Conservation (phyloP, 2,888 invertebrate genomes). For the Cephus pulcher region DNA sequence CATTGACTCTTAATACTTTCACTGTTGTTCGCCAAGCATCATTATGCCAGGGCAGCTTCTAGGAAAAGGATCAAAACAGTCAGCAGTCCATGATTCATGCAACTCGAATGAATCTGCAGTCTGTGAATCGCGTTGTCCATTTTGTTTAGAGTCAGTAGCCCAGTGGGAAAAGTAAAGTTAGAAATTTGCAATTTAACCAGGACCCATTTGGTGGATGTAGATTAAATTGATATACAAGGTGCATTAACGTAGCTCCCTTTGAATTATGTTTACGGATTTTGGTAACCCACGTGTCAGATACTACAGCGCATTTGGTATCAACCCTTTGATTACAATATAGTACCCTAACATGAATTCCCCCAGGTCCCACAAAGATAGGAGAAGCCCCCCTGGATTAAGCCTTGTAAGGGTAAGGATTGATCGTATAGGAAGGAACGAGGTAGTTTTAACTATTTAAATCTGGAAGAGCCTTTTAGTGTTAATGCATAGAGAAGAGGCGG, state of each 20-base stretch:
- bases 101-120: neutral
- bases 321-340: slow-evolving; percentile 33
- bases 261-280: neutral
- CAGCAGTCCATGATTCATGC: neutral
- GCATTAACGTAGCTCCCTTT: neutral
- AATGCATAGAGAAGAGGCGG: neutral
- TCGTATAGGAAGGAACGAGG: neutral
- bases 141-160: neutral
- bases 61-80: neutral
- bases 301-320: slow-evolving; percentile 28
- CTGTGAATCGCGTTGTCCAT: neutral
- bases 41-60: neutral
- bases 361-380: neutral
- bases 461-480: neutral
- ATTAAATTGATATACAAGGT: neutral
- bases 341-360: slow-evolving; percentile 16
- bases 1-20: neutral
- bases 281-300: slow-evolving; percentile 30
- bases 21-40: neutral
- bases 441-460: neutral
- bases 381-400: slow-evolving; percentile 2
- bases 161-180: neutral
- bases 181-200: neutral
- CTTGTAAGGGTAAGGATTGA: slow-evolving; percentile 21
- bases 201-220: neutral